Percentiles rank a stretch among this genome's conserved stretches.
These are phyloP conservation scores for Pangasius mekongensis DNA, from an alignment of 2,797 vertebrate genomes.

Conservation along the genomic window DNA sequence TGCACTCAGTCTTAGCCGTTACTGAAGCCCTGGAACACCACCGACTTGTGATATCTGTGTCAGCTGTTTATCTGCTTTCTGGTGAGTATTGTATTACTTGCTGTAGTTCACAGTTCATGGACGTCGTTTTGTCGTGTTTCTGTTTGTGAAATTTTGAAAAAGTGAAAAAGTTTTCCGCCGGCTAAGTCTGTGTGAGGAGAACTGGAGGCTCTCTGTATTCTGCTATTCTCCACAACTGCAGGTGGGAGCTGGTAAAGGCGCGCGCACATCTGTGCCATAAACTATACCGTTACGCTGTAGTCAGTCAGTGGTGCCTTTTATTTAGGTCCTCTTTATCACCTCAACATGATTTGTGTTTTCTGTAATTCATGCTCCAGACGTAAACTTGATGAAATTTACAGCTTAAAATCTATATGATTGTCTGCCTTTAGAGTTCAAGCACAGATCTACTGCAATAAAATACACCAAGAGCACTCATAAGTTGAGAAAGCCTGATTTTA, in stretches of 20 bases:
- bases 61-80: constrained; percentile 17
- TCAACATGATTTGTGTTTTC: not conserved
- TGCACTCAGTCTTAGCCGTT: constrained; percentile 20
- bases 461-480: not conserved
- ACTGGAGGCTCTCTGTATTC: not conserved
- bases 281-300: not conserved
- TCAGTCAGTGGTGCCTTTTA: not conserved
- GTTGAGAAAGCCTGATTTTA: not conserved
- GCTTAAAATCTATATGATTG: no score
- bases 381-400: not conserved
- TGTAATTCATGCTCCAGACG: not conserved
- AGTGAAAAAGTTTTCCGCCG: constrained; percentile 43
- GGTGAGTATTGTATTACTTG: constrained; percentile 43
- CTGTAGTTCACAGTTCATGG: not conserved
- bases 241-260: not conserved
- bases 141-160: not conserved
- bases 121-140: not conserved
- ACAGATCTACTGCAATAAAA: not conserved
- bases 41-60: constrained; percentile 39
- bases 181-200: not conserved
- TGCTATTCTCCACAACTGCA: not conserved
- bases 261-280: not conserved
- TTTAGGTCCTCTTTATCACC: not conserved
- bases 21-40: constrained; percentile 48
- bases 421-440: not conserved